Base-by-base conservation (phyloP, 2,888 invertebrate species). In the Neuroscelio doddi region DNA sequence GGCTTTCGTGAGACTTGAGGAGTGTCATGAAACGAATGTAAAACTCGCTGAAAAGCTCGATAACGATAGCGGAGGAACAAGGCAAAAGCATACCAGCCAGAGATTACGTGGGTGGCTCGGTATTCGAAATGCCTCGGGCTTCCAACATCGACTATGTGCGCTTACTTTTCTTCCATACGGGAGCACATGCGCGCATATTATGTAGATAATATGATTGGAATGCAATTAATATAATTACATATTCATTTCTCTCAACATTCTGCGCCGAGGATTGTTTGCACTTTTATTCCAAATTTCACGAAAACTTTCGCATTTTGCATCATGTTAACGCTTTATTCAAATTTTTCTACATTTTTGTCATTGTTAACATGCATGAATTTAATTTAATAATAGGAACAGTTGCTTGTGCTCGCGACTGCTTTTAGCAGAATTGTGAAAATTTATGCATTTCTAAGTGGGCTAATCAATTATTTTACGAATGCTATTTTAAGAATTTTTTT, bases 11-110 rank as follows among this genome's bases (percentile, higher is more conserved):
- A 77, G 69, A 62, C 71, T 76, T 73, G 76, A 75, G 77, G 72
- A 77, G 77, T 76, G 77, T 79, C 78, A 73, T 76, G 76, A 73
- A 77, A 76, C 72, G 74, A 74, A 78, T 77, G 78, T 77, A 71
- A 77, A 79, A 74, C 76, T 74, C 72, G 76, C 66, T 77, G 79
- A 80, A 80, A 79, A 80, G 79, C 74, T 77, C 68, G 77, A 74
- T 75, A 72, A 73, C 76, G 78, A 79, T 80, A 80, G 73, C 71
- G 68, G 49, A 66, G 71, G 51, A 74, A 71, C 67, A 70, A 59
- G 69, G 70, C 65, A 70, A 59, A 71, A 69, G 69, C 70, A 71
- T 72, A 71, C 68, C 67, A 62, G 62, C 53, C 63, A 49, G 50
- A 66, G 72, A 74, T 73, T 71, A 71, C 69, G 68, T 61, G 46